Evolutionary conservation across 2,888 invertebrate species (phyloP).

Genomic region (Ichneumoninae sp.): DNA sequence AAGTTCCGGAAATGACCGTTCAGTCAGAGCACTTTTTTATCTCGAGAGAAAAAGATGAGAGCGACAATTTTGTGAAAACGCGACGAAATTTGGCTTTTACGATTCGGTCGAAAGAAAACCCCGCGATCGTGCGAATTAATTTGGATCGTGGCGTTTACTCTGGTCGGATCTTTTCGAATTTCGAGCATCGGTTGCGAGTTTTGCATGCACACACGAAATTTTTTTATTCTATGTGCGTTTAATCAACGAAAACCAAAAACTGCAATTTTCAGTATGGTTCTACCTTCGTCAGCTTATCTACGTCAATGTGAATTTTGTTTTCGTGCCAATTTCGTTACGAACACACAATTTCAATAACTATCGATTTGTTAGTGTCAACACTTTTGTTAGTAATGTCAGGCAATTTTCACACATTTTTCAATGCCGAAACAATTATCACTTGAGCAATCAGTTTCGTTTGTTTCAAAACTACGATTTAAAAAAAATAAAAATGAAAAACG

Average conservation of each 20-base stretch:
- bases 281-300: background rate
- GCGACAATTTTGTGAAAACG: conserved; percentile 3
- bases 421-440: conserved; percentile 21
- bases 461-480: conserved; percentile 35
- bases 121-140: background rate
- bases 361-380: conserved; percentile 47
- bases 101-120: background rate
- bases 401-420: conserved; percentile 60
- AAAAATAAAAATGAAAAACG: background rate
- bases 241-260: conserved; percentile 26
- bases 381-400: conserved; percentile 54
- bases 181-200: conserved; percentile 56
- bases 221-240: conserved; percentile 25
- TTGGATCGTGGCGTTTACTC: conserved; percentile 5
- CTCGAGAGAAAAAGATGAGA: background rate
- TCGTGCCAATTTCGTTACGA: conserved; percentile 47
- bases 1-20: conserved; percentile 28
- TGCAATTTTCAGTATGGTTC: conserved; percentile 31
- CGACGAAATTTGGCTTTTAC: background rate
- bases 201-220: conserved; percentile 56
- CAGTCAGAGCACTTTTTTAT: background rate
- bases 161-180: conserved; percentile 52
- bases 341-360: conserved; percentile 27
- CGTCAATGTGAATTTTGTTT: conserved; percentile 3
- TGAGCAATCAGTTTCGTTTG: conserved; percentile 58